Evolutionary conservation across 2,888 invertebrate genomes (phyloP).

Genomic region (Sinopyrophorus schimmeli): DNA sequence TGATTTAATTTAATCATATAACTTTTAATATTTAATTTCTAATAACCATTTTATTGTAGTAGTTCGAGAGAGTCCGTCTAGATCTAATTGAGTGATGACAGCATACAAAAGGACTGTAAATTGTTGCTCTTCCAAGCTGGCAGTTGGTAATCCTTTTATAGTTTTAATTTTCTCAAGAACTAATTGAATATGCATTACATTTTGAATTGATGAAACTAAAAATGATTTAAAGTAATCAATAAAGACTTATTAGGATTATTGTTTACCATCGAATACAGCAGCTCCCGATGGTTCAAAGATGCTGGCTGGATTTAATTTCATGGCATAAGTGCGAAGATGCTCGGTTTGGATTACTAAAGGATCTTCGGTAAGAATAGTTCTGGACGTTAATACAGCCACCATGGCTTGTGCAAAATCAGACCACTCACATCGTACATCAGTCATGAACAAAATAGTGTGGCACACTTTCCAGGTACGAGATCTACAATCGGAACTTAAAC

Average conservation of each 20-base stretch:
- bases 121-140: conserved; percentile 56
- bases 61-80: conserved; percentile 61
- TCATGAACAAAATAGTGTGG: conserved; percentile 71
- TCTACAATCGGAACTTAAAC: conserved; percentile 60
- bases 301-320: no score
- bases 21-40: no score
- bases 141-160: conserved; percentile 51
- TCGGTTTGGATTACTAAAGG: conserved; percentile 68
- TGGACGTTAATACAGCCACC: conserved; percentile 57
- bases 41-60: conserved; percentile 56
- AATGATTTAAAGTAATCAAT: no score
- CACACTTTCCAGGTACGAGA: conserved; percentile 70
- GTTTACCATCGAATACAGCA: no score
- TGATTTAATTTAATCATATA: no score
- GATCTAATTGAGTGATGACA: conserved; percentile 69
- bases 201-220: conserved; percentile 60
- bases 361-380: conserved; percentile 73
- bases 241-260: no score
- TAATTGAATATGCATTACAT: conserved; percentile 63
- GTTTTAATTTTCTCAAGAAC: conserved; percentile 56
- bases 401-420: conserved; percentile 59
- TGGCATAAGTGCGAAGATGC: conserved; percentile 54
- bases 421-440: conserved; percentile 68
- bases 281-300: no score
- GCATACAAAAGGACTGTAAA: conserved; percentile 74